phyloP scores from a whole-genome alignment of 2,797 vertebrate genomes.

The Peromyscus attwateri region DNA sequence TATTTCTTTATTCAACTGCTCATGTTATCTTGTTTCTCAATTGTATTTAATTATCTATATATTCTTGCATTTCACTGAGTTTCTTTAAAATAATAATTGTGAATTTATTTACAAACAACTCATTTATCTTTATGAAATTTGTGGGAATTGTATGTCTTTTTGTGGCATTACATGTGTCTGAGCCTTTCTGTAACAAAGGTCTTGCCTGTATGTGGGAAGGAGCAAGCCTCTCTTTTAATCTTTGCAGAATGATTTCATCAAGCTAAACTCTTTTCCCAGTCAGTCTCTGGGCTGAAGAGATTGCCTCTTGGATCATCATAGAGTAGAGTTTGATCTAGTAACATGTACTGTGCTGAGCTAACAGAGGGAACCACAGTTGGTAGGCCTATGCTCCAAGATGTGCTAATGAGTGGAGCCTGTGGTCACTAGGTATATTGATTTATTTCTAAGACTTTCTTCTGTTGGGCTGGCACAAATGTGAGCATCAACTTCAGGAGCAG shows the following conservation, averaged over 20 bases:
- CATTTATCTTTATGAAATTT: neutral
- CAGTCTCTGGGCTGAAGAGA: neutral
- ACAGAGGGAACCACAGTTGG: neutral
- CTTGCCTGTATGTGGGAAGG: neutral
- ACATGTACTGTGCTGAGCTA: neutral
- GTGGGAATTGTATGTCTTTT: neutral
- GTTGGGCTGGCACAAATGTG: neutral
- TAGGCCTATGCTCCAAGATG: neutral
- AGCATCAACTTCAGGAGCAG: neutral
- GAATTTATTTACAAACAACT: neutral
- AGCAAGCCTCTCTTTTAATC: neutral
- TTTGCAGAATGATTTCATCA: neutral
- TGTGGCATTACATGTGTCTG: neutral
- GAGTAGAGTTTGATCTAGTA: neutral
- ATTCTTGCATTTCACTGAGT: neutral
- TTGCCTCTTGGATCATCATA: neutral
- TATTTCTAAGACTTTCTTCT: neutral
- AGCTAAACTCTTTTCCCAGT: neutral
- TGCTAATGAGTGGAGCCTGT: neutral
- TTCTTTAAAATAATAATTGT: neutral
- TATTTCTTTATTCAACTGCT: neutral
- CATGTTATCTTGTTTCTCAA: neutral
- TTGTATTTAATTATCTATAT: neutral
- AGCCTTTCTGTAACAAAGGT: too few species aligned
- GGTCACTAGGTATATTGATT: neutral